Conservation (phyloP, 2,113 vertebrate species). For the Protomyctophum bolini region DNA sequence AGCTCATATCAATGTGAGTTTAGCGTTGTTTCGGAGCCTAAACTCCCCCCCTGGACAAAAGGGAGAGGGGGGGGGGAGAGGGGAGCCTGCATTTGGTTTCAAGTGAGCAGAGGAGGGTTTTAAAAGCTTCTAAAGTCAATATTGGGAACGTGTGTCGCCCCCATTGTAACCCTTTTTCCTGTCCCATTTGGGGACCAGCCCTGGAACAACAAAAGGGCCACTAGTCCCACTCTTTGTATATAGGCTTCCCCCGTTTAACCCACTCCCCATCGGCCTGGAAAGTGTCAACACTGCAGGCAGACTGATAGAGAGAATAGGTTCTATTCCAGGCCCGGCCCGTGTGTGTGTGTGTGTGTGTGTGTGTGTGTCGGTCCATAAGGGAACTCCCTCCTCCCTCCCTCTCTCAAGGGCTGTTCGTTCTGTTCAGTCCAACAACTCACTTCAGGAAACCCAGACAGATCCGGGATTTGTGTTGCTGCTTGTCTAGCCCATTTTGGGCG, state of each 20-base stretch:
- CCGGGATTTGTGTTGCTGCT: slow-evolving; percentile 26
- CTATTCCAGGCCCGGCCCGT: slow-evolving; percentile 56
- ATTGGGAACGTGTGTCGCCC: slow-evolving; percentile 31
- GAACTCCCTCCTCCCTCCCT: no score
- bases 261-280: slow-evolving; percentile 36
- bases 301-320: slow-evolving; percentile 20
- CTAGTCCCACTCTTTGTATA: slow-evolving; percentile 44
- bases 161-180: slow-evolving; percentile 52
- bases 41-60: slow-evolving; percentile 9
- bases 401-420: not conserved
- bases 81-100: slow-evolving; percentile 1
- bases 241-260: not conserved
- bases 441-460: slow-evolving; percentile 43
- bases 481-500: no score
- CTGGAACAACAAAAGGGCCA: slow-evolving; percentile 54
- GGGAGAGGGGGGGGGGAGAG: slow-evolving; percentile 10
- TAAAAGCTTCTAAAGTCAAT: slow-evolving; percentile 50
- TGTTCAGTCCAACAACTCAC: slow-evolving; percentile 2
- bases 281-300: slow-evolving; percentile 46
- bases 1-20: not conserved
- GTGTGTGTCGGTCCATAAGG: slow-evolving; percentile 21
- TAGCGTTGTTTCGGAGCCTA: not conserved
- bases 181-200: slow-evolving; percentile 30
- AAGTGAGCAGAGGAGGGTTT: not conserved
- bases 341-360: slow-evolving; percentile 7